Percentiles rank a stretch among this genome's conserved stretches.
Conservation (phyloP, 1,140 invertebrate species). For the Lasaia peninsularis region DNA sequence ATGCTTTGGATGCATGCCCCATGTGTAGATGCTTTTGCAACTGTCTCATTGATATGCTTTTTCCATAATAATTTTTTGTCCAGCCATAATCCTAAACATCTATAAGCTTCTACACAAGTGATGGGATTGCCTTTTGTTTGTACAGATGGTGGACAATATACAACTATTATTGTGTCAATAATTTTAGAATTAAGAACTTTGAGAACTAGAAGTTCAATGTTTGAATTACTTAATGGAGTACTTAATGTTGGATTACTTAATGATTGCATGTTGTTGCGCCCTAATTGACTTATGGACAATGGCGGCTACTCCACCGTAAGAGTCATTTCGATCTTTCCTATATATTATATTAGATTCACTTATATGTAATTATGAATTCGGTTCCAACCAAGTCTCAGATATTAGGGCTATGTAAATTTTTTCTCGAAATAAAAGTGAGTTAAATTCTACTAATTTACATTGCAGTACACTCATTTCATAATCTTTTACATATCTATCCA, state of each 20-base stretch:
- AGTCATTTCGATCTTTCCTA: background rate
- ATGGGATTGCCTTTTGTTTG: background rate
- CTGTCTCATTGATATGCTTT: background rate
- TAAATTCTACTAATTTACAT: background rate
- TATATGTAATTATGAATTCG: background rate
- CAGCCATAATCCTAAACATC: background rate
- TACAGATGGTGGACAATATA: background rate
- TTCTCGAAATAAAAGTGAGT: background rate
- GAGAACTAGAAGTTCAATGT: background rate
- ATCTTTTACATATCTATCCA: background rate
- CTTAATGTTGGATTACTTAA: too few relatives aligned
- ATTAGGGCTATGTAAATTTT: background rate
- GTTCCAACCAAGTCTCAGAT: background rate
- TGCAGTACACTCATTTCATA: background rate
- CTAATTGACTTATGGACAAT: background rate
- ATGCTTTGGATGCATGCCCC: background rate
- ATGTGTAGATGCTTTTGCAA: background rate
- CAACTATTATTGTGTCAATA: background rate
- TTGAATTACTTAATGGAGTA: background rate
- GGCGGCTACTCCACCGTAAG: background rate
- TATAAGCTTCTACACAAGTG: background rate
- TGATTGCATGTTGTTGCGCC: background rate
- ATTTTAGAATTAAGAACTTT: background rate
- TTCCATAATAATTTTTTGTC: background rate
- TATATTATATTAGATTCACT: background rate